Evolutionary conservation across 2,797 vertebrate genomes (phyloP).

Genomic region (Glyptemys insculpta): DNA sequence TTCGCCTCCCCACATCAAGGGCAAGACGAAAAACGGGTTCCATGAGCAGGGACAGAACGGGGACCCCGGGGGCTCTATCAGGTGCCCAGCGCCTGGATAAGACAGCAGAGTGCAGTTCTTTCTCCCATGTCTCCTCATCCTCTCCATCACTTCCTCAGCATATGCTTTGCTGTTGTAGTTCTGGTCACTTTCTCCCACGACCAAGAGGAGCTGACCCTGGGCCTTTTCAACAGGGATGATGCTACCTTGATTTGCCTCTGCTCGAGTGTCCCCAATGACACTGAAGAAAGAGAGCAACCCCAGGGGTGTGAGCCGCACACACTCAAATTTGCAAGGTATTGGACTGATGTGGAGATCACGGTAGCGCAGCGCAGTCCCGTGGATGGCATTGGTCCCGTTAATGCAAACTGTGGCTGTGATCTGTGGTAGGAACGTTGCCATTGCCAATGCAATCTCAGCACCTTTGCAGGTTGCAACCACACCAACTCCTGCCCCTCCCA

Average conservation of each 20-base stretch:
- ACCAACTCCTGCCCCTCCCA: conserved; percentile 51
- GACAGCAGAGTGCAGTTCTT: conserved; percentile 32
- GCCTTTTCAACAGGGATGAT: conserved; percentile 62
- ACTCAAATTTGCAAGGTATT: fast-evolving
- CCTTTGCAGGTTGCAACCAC: conserved; percentile 64
- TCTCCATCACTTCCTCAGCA: conserved; percentile 23
- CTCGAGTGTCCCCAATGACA: neutral
- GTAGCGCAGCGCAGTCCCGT: neutral
- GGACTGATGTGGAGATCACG: conserved; percentile 5
- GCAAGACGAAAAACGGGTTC: fast-evolving
- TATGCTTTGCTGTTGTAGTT: neutral
- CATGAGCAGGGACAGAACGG: conserved; percentile 39
- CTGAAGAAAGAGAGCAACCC: neutral
- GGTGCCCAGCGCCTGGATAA: conserved; percentile 38
- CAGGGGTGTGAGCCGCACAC: neutral
- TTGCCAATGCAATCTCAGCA: conserved; percentile 57
- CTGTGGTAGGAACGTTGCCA: conserved; percentile 63
- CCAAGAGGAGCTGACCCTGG: conserved; percentile 52
- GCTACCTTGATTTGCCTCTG: neutral
- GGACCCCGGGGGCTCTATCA: conserved; percentile 46
- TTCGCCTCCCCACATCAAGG: conserved; percentile 54
- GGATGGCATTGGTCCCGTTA: conserved; percentile 11
- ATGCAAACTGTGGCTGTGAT: conserved; percentile 57
- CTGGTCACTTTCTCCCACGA: conserved; percentile 56
- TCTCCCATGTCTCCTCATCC: neutral